Evolutionary conservation across 2,888 invertebrate species (phyloP).

Genomic region (Ennomos erosarius): DNA sequence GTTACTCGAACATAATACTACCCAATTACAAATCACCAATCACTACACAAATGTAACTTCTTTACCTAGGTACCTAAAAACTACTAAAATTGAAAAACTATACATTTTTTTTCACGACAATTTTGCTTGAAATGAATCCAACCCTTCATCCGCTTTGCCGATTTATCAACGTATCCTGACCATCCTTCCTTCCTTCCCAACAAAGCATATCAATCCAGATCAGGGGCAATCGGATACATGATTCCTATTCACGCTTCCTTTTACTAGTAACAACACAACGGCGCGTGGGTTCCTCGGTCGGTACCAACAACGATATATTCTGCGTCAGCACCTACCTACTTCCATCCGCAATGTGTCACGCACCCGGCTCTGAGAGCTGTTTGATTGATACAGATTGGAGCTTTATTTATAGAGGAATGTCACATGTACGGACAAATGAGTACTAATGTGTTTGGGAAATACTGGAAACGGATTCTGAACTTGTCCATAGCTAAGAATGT

Average conservation of each 20-base stretch:
- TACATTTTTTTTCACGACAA: too few species aligned
- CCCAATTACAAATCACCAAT: too few species aligned
- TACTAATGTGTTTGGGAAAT: constrained; percentile 18
- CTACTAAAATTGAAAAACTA: too few species aligned
- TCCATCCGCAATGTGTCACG: constrained; percentile 41
- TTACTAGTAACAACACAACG: constrained; percentile 3
- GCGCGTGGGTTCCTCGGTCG: constrained; percentile 10
- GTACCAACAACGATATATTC: constrained; percentile 22
- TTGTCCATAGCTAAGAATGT: neutral
- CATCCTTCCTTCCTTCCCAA: constrained; percentile 7
- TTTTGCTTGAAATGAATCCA: too few species aligned
- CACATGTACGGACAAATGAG: constrained; percentile 28
- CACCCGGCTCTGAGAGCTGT: constrained; percentile 34
- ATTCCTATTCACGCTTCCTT: constrained; percentile 6
- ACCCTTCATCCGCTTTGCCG: neutral
- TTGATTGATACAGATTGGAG: constrained; percentile 43
- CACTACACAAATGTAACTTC: too few species aligned
- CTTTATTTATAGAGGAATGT: constrained; percentile 30
- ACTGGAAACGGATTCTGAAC: constrained; percentile 2
- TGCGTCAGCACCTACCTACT: constrained; percentile 14
- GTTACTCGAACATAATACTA: too few species aligned
- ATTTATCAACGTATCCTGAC: neutral
- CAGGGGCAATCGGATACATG: constrained; percentile 17
- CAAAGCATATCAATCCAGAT: constrained; percentile 13
- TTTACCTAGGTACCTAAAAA: too few species aligned